A percentile compares a stretch with the other conserved stretches of the same genome.
Conservation (phyloP, 2,113 vertebrate genomes). For the Furnarius figulus region DNA sequence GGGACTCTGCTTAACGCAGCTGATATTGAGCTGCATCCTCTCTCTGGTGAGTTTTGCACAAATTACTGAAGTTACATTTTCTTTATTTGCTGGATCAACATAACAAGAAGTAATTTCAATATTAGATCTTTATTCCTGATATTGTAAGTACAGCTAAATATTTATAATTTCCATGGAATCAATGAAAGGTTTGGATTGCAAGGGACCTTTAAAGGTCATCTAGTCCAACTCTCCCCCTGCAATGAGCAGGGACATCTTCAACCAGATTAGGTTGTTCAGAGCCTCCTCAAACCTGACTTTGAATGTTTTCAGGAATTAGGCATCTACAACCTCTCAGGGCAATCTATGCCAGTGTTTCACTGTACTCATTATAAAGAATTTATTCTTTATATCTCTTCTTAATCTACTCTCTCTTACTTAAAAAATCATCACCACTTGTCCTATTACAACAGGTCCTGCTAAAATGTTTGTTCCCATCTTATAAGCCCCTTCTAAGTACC, state of each 20-base stretch:
- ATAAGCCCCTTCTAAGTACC: neutral
- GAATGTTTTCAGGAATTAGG: neutral
- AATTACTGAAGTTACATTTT: neutral
- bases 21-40: neutral
- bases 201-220: neutral
- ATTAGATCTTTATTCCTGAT: neutral
- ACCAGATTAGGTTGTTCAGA: neutral
- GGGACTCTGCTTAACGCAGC: neutral
- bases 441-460: neutral
- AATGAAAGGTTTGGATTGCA: neutral
- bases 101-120: neutral
- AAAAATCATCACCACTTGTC: neutral
- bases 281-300: neutral
- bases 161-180: neutral
- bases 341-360: neutral
- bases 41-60: neutral
- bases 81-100: neutral
- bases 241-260: neutral
- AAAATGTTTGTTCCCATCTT: neutral
- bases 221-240: neutral
- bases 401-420: neutral
- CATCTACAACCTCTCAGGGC: neutral
- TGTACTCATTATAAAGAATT: neutral
- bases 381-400: neutral
- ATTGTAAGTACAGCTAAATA: neutral